Evolutionary conservation across 2,113 vertebrate genomes (phyloP).

Genomic region (Sander vitreus): DNA sequence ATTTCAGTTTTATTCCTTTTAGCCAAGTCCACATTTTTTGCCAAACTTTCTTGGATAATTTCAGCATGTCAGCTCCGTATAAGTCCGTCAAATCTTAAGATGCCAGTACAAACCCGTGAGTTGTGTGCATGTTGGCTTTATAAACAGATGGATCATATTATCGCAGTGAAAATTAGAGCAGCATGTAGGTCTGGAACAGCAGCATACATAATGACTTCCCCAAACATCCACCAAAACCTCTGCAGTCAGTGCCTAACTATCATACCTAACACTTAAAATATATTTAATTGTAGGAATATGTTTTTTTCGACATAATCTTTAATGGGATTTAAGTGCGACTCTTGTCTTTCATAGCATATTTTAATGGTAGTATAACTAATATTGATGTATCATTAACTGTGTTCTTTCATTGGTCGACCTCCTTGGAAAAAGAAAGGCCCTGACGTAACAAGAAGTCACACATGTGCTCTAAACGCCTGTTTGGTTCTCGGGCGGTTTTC

Average conservation of each 20-base stretch:
- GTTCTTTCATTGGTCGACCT: background rate
- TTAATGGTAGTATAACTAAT: background rate
- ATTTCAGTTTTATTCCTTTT: background rate
- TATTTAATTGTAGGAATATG: background rate
- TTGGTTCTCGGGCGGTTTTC: conserved; percentile 67
- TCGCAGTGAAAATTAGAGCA: conserved; percentile 45
- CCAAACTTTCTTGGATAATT: background rate
- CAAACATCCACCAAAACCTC: background rate
- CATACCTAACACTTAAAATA: background rate
- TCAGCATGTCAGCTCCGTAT: background rate
- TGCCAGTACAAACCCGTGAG: background rate
- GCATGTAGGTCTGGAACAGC: conserved; percentile 36
- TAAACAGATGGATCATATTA: conserved; percentile 62
- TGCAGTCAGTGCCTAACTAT: background rate
- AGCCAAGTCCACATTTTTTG: background rate
- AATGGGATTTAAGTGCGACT: background rate
- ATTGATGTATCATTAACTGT: background rate
- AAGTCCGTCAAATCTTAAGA: background rate
- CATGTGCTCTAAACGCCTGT: conserved; percentile 59
- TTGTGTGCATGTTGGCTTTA: conserved; percentile 7
- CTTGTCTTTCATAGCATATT: background rate
- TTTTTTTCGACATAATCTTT: background rate
- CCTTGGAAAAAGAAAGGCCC: background rate
- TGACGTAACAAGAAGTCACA: conserved; percentile 56
- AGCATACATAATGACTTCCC: background rate